Base-by-base conservation (phyloP, 2,113 vertebrate species). In the Etia nguti region DNA sequence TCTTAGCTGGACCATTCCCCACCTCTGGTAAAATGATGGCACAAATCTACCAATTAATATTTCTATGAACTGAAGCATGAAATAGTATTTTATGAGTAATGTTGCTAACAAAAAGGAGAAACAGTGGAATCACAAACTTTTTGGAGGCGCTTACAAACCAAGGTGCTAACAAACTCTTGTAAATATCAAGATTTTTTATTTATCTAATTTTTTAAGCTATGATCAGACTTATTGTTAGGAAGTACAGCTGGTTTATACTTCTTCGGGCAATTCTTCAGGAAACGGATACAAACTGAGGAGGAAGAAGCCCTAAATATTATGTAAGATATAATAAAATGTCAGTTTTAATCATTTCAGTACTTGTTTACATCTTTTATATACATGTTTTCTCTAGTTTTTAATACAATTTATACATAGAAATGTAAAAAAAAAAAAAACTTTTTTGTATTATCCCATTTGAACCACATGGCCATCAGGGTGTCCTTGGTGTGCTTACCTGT, bases 401-500 rank as follows among this genome's bases (percentile, higher is more conserved):
- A 73, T 26, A 18, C 1, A 20, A 29, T 2, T 48, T 65, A 29
- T 12, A 18, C 43, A 48, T 1, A 75, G 70, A 43, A 29, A 11
- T 48, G 10, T 8, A 15, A 20, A 11, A 46, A 12, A 55, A 16
- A 48, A 7, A 13, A 68, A 73, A 73, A 10, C 5, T 0, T n/a
- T 77, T 13, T 34, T 22, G 24, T 22, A 31, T 11, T 18, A 12
- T 10, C 8, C 52, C 79, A 54, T 12, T 70, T 36, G 12, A 29
- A 55, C 46, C 5, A 31, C 2, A 13, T 9, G 6, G 22, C 6
- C n/a, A 34, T 77, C 18, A 48, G 24, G 38, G 18, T 4, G 4
- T 46, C 60, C 60, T 38, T 24, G n/a, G 8, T 5, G 43, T 4
- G 41, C 6, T 68, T 88, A 95, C 99, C 97, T 98, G 98, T 1